These are phyloP conservation scores for Conops quadrifasciatus DNA, from an alignment of 2,888 invertebrate species.

Conservation along the genomic window DNA sequence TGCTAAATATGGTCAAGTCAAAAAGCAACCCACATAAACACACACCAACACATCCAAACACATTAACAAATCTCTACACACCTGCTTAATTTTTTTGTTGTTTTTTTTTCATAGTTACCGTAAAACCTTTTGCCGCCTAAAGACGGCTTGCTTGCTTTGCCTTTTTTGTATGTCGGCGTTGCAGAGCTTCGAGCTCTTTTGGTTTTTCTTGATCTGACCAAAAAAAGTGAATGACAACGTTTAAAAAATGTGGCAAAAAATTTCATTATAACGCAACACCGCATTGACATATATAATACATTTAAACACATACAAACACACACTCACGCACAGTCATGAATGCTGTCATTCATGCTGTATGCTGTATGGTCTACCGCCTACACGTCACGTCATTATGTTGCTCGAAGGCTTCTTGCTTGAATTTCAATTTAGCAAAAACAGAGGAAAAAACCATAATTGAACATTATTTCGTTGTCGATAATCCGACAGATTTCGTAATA, in stretches of 20 bases:
- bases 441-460: constrained; percentile 15
- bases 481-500: constrained; percentile 27
- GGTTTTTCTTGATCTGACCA: constrained; percentile 25
- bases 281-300: not conserved
- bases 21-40: constrained; percentile 23
- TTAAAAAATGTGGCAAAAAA: constrained; percentile 11
- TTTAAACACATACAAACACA: not conserved
- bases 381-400: constrained; percentile 13
- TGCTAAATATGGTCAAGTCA: not conserved
- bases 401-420: constrained; percentile 17
- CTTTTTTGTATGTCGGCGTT: constrained; percentile 10
- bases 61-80: not conserved
- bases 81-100: not conserved
- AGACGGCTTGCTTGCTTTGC: not conserved
- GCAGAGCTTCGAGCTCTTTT: not conserved
- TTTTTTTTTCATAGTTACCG: not conserved
- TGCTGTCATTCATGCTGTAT: not conserved
- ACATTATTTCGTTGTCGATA: constrained; percentile 9
- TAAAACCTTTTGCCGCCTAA: constrained; percentile 22
- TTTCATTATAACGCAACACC: not conserved
- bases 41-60: not conserved
- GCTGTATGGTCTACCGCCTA: constrained; percentile 22
- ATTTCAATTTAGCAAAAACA: constrained; percentile 2
- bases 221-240: constrained; percentile 20
- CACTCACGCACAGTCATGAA: not conserved